phyloP scores from a whole-genome alignment of 2,797 vertebrate genomes.

The Lepilemur septentrionalis region DNA sequence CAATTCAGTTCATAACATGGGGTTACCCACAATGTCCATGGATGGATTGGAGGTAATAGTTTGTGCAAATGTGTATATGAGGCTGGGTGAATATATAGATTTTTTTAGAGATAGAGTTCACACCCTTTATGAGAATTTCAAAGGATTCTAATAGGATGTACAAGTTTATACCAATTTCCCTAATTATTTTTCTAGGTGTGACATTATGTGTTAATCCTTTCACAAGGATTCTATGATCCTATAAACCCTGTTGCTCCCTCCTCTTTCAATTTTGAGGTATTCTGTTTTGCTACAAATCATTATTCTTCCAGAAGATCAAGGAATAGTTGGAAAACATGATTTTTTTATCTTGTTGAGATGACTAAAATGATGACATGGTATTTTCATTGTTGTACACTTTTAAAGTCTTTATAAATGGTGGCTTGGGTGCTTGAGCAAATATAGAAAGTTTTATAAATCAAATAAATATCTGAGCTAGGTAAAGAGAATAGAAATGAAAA shows the following conservation, averaged over 20 bases:
- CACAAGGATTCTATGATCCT: not conserved
- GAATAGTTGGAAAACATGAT: not conserved
- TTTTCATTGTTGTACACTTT: not conserved
- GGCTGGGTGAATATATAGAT: not conserved
- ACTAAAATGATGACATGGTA: not conserved
- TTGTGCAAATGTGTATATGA: not conserved
- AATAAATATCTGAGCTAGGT: not conserved
- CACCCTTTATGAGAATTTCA: not conserved
- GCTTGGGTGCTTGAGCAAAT: not conserved
- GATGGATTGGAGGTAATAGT: not conserved
- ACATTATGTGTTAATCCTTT: not conserved
- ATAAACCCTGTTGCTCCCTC: not conserved
- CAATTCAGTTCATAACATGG: not conserved
- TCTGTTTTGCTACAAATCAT: not conserved
- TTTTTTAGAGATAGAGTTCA: not conserved
- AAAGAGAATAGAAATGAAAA: not conserved
- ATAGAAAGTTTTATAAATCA: not conserved
- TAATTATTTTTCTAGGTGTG: not conserved
- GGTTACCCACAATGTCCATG: not conserved
- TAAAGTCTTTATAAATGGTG: not conserved
- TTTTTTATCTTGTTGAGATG: not conserved
- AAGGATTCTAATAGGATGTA: not conserved
- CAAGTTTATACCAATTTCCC: not conserved
- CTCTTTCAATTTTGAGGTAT: not conserved
- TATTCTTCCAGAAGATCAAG: constrained; percentile 3